Base-by-base conservation (phyloP, 2,797 vertebrate genomes). In the Pitangus sulphuratus region DNA sequence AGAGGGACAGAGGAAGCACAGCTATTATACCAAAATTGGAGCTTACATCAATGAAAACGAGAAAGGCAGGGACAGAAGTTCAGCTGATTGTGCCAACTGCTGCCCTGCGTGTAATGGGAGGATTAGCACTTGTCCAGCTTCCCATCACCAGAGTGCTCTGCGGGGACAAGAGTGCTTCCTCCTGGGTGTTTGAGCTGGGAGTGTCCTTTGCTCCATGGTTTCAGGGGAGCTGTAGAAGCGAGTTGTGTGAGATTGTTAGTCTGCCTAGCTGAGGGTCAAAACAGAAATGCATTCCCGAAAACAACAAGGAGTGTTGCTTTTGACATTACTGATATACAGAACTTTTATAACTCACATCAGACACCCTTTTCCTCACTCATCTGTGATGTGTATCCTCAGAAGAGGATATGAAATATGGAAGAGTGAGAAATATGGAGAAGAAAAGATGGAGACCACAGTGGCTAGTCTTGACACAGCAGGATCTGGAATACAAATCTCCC, bases 81-180 rank as follows among this genome's bases (percentile, higher is more conserved):
- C 26, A 47, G 42, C 24, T 72, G 40, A 15, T 69, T 61, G 35
- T 76, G 44, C 57, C 2, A 2, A 15, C 16, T 50, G 14, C 61
- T 91, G 42, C 54, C 39, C 2, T 0, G 25, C 48, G 13, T n/a
- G 9, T 76, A 48, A 70, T 0, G 0, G 22, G 26, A 81, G 42
- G 51, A 64, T 81, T 82, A 86, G 31, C 30, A 16, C n/a, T 84
- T 56, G 8, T 66, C 31, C 11, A 5, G 15, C 8, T 70, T 77
- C 15, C 22, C 39, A 62, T 33, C 10, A 28, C 31, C 19, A 17
- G 25, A 33, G 56, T 42, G 35, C 24, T 83, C 17, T 58, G 50
- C 3, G 1, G 21, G 61, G 13, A 11, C 2, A 28, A 70, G 30
- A 70, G 30, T 33, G 22, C 37, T 35, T 92, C 22, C n/a, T 71